Percentiles rank a stretch among this genome's conserved stretches.
Evolutionary conservation across 2,888 invertebrate genomes (phyloP).

Genomic region (Nomada goodeniana): DNA sequence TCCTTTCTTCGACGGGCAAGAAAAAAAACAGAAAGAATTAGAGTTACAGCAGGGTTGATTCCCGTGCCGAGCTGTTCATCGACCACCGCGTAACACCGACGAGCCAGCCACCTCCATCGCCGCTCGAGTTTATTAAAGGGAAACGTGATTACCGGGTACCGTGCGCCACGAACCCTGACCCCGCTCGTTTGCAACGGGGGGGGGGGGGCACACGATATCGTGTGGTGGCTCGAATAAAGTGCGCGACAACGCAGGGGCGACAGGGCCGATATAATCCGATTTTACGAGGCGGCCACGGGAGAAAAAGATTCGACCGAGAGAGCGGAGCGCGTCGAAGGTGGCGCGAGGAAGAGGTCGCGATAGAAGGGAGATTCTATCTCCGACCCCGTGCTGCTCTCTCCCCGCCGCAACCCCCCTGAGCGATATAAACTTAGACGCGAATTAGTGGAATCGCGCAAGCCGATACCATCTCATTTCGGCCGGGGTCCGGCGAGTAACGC

Average conservation of each 20-base stretch:
- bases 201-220: constrained; percentile 50
- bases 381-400: constrained; percentile 65
- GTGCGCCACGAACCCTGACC: constrained; percentile 64
- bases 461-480: constrained; percentile 79
- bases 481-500: constrained; percentile 62
- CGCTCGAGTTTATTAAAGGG: constrained; percentile 28
- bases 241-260: constrained; percentile 71
- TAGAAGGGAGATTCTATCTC: constrained; percentile 67
- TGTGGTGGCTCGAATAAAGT: constrained; percentile 69
- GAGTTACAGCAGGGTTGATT: too few species aligned
- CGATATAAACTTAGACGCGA: constrained; percentile 82
- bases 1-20: too few species aligned
- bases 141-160: constrained; percentile 35
- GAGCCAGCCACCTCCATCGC: too few species aligned
- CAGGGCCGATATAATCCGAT: constrained; percentile 74
- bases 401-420: constrained; percentile 26
- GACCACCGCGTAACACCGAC: too few species aligned
- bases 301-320: constrained; percentile 34
- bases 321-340: constrained; percentile 18
- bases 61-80: too few species aligned
- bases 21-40: too few species aligned
- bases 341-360: constrained; percentile 10
- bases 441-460: constrained; percentile 80
- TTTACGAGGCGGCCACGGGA: constrained; percentile 74
- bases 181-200: constrained; percentile 35